Evolutionary conservation across 1,140 invertebrate species (phyloP).

Genomic region (Drosophila trapezifrons): DNA sequence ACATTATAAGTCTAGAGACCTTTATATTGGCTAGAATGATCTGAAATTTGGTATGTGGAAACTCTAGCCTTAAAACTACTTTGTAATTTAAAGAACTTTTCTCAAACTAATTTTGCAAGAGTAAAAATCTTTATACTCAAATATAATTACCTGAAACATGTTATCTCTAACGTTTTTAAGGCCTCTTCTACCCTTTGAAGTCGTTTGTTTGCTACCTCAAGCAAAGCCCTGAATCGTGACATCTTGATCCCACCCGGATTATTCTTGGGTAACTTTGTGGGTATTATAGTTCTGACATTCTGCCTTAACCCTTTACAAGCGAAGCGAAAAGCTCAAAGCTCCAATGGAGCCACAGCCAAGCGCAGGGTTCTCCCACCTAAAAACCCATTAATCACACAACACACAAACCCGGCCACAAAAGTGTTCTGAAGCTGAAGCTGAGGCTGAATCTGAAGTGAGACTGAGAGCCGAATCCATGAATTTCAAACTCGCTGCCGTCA

Average conservation of each 20-base stretch:
- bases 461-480: constrained; percentile 36
- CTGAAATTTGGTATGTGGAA: too few species aligned
- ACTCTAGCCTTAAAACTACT: too few species aligned
- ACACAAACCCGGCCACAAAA: constrained; percentile 19
- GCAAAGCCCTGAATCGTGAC: constrained; percentile 8
- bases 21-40: too few species aligned
- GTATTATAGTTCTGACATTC: constrained; percentile 6
- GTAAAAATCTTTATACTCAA: neutral
- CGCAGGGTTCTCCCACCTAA: constrained; percentile 15
- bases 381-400: constrained; percentile 32
- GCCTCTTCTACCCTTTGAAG: neutral
- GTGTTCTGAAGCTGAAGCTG: constrained; percentile 13
- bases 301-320: neutral
- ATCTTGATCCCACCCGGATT: constrained; percentile 5
- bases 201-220: neutral
- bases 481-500: constrained; percentile 63
- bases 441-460: constrained; percentile 22
- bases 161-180: too few species aligned
- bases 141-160: too few species aligned
- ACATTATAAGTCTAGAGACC: too few species aligned
- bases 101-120: too few species aligned
- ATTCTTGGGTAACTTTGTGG: neutral
- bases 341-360: constrained; percentile 3
- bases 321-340: constrained; percentile 19
- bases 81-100: neutral